phyloP scores from a whole-genome alignment of 2,888 invertebrate genomes.

The Endomychus coccineus region DNA sequence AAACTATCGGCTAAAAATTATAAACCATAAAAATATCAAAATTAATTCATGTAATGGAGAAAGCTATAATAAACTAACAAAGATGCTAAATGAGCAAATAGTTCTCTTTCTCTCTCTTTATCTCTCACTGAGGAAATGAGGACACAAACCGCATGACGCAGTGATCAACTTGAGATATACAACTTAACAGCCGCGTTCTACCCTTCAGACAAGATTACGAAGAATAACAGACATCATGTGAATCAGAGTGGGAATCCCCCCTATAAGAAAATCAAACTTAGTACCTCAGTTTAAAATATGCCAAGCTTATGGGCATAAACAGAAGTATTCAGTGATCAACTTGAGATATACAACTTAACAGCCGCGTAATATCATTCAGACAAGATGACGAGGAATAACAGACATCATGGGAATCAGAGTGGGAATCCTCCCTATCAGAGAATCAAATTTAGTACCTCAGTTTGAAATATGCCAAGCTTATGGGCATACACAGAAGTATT shows the following conservation, averaged over 20 bases:
- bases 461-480: conserved; percentile 22
- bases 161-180: conserved; percentile 14
- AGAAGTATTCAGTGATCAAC: conserved; percentile 22
- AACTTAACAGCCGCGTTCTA: conserved; percentile 13
- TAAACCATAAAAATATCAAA: conserved; percentile 2
- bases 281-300: conserved; percentile 22
- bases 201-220: conserved; percentile 14
- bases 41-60: conserved; percentile 4
- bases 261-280: conserved; percentile 12
- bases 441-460: conserved; percentile 18
- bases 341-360: conserved; percentile 13
- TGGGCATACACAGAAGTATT: conserved; percentile 24
- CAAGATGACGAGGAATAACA: conserved; percentile 13
- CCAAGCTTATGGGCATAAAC: conserved; percentile 24
- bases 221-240: conserved; percentile 13
- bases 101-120: too few relatives aligned
- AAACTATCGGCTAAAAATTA: conserved; percentile 1
- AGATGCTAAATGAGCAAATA: conserved; percentile 4
- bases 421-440: conserved; percentile 12
- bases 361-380: conserved; percentile 12
- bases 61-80: conserved; percentile 2
- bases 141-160: conserved; percentile 8
- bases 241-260: conserved; percentile 11
- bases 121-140: conserved; percentile 8
- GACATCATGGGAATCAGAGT: conserved; percentile 14